phyloP scores from a whole-genome alignment of 2,888 invertebrate genomes.

The Oxyteleia sp. region DNA sequence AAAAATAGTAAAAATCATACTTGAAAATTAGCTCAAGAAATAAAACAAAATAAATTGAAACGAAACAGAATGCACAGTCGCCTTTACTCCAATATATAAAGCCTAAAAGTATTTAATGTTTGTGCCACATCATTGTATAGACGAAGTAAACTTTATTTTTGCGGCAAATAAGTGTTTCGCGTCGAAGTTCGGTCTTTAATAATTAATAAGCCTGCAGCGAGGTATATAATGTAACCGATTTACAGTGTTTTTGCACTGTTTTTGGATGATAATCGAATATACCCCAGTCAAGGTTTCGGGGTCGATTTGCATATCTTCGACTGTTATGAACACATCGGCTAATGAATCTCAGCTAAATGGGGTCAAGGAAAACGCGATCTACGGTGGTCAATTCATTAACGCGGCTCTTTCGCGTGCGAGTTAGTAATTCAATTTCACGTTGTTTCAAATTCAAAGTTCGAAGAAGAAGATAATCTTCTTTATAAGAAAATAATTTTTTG shows the following conservation, averaged over 20 bases:
- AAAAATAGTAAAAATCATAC: too few species aligned
- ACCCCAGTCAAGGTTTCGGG: background rate
- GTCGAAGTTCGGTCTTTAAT: background rate
- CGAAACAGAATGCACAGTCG: too few species aligned
- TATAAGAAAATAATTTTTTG: slow-evolving; percentile 18
- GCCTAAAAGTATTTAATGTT: too few species aligned
- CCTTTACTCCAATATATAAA: too few species aligned
- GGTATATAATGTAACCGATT: background rate
- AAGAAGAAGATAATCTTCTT: too few species aligned
- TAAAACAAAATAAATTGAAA: too few species aligned
- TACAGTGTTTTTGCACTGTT: background rate
- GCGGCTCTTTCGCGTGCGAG: background rate
- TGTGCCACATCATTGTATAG: background rate
- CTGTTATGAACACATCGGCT: background rate
- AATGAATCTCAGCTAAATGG: background rate
- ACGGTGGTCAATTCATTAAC: background rate
- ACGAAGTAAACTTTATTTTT: background rate
- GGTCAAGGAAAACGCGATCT: slow-evolving; percentile 1
- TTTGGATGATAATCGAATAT: background rate
- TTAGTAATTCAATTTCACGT: background rate
- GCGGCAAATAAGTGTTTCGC: background rate
- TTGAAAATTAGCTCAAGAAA: too few species aligned
- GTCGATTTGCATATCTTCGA: background rate
- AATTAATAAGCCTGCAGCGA: background rate
- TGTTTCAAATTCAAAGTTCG: background rate